Evolutionary conservation across 2,113 vertebrate genomes (phyloP).

Genomic region (Canis aureus): DNA sequence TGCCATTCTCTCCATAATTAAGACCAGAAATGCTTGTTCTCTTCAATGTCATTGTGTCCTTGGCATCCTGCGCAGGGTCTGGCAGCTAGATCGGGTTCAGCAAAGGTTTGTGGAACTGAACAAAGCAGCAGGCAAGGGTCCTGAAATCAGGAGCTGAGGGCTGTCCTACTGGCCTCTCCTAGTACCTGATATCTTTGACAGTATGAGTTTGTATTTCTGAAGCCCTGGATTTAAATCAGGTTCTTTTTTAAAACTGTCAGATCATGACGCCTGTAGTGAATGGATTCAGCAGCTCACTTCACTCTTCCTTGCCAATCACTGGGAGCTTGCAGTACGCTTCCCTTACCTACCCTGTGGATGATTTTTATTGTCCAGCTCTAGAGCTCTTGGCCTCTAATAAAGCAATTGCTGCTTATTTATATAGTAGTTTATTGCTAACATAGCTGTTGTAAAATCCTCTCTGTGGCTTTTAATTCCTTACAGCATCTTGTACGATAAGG

Average conservation of each 20-base stretch:
- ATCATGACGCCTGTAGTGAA: background rate
- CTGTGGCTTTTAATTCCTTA: slow-evolving; percentile 40
- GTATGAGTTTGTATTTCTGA: background rate
- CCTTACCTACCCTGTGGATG: background rate
- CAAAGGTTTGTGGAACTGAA: slow-evolving; percentile 39
- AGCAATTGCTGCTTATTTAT: slow-evolving; percentile 9
- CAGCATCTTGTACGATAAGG: background rate
- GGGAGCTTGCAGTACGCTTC: slow-evolving; percentile 1
- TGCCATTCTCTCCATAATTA: slow-evolving; percentile 60
- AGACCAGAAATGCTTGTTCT: slow-evolving; percentile 53
- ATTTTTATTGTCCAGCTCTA: background rate
- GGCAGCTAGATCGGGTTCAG: slow-evolving; percentile 23
- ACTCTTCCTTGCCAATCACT: background rate
- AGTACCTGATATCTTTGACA: background rate
- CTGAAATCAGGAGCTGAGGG: background rate
- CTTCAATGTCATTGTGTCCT: slow-evolving; percentile 47
- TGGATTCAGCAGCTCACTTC: background rate
- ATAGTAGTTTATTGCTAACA: slow-evolving; percentile 8
- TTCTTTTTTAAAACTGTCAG: slow-evolving; percentile 11
- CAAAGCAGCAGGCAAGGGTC: background rate
- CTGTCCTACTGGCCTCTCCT: background rate
- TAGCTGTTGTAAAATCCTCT: slow-evolving; percentile 31
- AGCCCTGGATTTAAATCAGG: slow-evolving; percentile 41
- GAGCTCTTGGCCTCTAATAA: background rate
- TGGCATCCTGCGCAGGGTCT: slow-evolving; percentile 36